Evolutionary conservation across 2,797 vertebrate species (phyloP).

Genomic region (Centroberyx gerrardi): DNA sequence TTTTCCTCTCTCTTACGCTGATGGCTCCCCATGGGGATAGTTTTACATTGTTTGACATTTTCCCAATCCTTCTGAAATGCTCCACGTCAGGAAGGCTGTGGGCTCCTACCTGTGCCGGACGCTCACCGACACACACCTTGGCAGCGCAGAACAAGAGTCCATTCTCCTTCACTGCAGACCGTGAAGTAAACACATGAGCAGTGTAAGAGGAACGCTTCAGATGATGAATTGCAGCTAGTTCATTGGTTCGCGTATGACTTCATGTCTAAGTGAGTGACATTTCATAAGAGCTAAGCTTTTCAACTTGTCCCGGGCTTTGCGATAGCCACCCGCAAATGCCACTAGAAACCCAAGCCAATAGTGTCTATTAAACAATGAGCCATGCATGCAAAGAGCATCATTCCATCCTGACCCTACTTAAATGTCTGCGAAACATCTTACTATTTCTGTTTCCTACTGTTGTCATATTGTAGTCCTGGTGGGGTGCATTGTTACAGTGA

Average conservation of each 20-base stretch:
- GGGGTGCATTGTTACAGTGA: constrained; percentile 11
- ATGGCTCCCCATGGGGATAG: constrained; percentile 63
- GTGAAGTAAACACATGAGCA: constrained; percentile 76
- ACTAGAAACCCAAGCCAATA: constrained; percentile 68
- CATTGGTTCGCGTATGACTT: constrained; percentile 65
- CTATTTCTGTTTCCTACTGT: constrained; percentile 25
- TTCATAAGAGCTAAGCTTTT: constrained; percentile 76
- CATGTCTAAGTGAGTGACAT: constrained; percentile 71
- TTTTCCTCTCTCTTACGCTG: constrained; percentile 13
- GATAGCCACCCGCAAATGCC: constrained; percentile 72
- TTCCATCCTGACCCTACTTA: constrained; percentile 49
- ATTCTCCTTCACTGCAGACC: constrained; percentile 76
- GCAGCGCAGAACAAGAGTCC: constrained; percentile 74
- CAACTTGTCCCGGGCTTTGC: constrained; percentile 62
- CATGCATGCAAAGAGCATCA: constrained; percentile 56
- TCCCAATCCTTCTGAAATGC: constrained; percentile 71
- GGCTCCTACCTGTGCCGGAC: constrained; percentile 71
- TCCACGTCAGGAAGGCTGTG: constrained; percentile 71
- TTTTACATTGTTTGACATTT: constrained; percentile 86
- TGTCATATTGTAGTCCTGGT: constrained; percentile 23
- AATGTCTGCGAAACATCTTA: constrained; percentile 44
- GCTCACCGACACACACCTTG: constrained; percentile 64
- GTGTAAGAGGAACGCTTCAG: constrained; percentile 72
- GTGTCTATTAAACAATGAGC: constrained; percentile 71
- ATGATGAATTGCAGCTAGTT: constrained; percentile 74